Conservation (phyloP, 2,888 invertebrate species). For the Campoplex nolae region DNA sequence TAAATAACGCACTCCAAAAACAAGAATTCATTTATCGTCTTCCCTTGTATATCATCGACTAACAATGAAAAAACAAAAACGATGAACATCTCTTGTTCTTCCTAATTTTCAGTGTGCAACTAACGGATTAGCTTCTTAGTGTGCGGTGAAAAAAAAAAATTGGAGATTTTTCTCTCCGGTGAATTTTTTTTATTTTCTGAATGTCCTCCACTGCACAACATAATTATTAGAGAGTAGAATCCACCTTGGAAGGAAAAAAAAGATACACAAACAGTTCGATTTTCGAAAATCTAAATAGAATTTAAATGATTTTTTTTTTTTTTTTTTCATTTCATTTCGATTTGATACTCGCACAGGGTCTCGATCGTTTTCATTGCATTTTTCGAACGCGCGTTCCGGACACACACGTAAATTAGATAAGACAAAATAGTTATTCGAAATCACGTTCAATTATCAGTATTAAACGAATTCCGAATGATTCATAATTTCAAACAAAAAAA, state of each 20-base stretch:
- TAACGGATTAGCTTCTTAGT: conserved; percentile 37
- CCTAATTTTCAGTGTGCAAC: conserved; percentile 35
- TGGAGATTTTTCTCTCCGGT: conserved; percentile 27
- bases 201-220: not conserved
- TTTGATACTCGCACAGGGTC: not conserved
- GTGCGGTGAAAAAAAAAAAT: conserved; percentile 31
- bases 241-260: not conserved
- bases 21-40: conserved; percentile 55
- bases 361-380: not conserved
- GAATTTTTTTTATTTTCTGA: not conserved
- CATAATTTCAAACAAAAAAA: not conserved
- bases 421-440: conserved; percentile 14
- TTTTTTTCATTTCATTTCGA: not conserved
- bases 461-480: not conserved
- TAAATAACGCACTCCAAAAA: not conserved
- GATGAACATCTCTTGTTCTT: conserved; percentile 42
- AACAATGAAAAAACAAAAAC: not conserved
- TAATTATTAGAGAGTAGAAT: not conserved
- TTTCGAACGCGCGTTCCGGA: not conserved
- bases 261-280: not conserved
- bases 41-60: conserved; percentile 32
- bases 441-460: not conserved
- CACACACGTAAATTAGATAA: not conserved
- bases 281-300: not conserved
- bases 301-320: not conserved